These are phyloP conservation scores for Distichodus sexfasciatus DNA, from an alignment of 2,797 vertebrate species.

Conservation along the genomic window DNA sequence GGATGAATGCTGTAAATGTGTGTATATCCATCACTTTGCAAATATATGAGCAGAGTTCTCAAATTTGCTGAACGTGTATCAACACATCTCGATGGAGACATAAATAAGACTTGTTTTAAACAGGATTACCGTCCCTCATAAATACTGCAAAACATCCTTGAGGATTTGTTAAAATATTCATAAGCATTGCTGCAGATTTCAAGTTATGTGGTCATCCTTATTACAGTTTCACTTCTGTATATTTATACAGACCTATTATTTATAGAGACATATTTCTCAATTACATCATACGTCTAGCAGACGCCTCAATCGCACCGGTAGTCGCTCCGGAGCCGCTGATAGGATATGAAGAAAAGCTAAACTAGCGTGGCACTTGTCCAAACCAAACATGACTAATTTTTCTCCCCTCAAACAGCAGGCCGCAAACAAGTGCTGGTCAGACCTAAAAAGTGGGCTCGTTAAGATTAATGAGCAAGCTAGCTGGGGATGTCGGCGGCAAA, in stretches of 20 bases:
- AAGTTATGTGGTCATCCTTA: neutral
- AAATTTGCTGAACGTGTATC: no score
- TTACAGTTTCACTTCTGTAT: neutral
- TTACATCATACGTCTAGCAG: no score
- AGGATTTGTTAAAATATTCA: neutral
- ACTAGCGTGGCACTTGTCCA: neutral
- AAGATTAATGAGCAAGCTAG: conserved; percentile 15
- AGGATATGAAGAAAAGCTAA: neutral
- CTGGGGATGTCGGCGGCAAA: conserved; percentile 1
- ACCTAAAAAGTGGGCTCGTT: conserved; percentile 3
- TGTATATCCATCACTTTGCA: no score
- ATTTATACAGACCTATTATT: neutral
- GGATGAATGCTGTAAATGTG: no score
- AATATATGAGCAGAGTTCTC: no score
- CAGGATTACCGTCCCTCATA: neutral
- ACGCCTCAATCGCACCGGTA: neutral
- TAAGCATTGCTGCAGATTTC: neutral
- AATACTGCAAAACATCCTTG: neutral
- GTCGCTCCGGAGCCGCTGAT: neutral
- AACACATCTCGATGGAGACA: no score
- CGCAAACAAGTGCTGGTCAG: neutral
- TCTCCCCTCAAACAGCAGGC: neutral
- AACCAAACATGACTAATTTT: neutral
- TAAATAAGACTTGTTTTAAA: neutral
- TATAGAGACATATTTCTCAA: neutral